These are phyloP conservation scores for Dolichomitus sp. DNA, from an alignment of 2,888 invertebrate genomes.

Conservation along the genomic window DNA sequence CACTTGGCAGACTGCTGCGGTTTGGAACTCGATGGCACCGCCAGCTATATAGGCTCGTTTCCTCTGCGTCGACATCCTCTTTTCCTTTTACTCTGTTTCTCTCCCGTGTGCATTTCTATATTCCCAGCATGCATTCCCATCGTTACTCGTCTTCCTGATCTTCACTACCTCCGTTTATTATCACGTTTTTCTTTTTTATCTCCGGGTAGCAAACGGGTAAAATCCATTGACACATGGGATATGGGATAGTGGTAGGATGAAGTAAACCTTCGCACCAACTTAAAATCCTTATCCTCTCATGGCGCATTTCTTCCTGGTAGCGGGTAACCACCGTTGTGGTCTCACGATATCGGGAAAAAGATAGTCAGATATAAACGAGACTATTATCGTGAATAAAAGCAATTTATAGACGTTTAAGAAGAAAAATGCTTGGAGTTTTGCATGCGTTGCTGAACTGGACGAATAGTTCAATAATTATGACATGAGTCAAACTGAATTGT, in stretches of 20 bases:
- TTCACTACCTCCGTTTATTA: slow-evolving; percentile 15
- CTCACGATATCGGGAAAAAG: slow-evolving; percentile 52
- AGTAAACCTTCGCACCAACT: slow-evolving; percentile 3
- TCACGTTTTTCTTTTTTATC: neutral
- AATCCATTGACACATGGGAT: slow-evolving; percentile 23
- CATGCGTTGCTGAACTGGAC: neutral
- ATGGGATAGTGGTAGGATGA: slow-evolving; percentile 16
- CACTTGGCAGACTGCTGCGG: slow-evolving; percentile 79
- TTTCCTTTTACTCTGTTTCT: slow-evolving; percentile 8
- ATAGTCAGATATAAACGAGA: slow-evolving; percentile 51
- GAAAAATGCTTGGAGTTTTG: slow-evolving; percentile 3
- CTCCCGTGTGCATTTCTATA: slow-evolving; percentile 10
- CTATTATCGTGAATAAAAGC: slow-evolving; percentile 60
- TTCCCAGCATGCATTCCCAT: slow-evolving; percentile 32
- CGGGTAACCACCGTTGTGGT: slow-evolving; percentile 37
- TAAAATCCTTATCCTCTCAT: slow-evolving; percentile 14
- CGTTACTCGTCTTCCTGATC: slow-evolving; percentile 15
- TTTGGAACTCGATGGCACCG: slow-evolving; percentile 75
- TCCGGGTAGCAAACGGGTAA: slow-evolving; percentile 20
- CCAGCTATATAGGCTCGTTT: slow-evolving; percentile 10
- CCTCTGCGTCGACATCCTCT: slow-evolving; percentile 32
- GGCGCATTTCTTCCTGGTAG: slow-evolving; percentile 26
- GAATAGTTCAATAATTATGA: slow-evolving; percentile 1
- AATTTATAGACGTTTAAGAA: slow-evolving; percentile 36
- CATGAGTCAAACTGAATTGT: neutral